These are phyloP conservation scores for Magallana gigas DNA, from an alignment of 1,140 invertebrate genomes.

Conservation along the genomic window DNA sequence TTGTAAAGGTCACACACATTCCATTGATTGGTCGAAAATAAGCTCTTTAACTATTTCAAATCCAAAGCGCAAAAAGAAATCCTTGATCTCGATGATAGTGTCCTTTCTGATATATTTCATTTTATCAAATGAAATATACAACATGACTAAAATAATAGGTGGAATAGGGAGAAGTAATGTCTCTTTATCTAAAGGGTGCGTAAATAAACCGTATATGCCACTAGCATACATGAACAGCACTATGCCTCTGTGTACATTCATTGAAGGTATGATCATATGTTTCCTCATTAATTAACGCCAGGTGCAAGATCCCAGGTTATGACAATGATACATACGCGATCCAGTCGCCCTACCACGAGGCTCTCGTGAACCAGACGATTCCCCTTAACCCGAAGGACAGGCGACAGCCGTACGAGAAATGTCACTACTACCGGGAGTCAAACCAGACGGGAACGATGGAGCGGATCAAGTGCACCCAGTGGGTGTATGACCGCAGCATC, in stretches of 20 bases:
- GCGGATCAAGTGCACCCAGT: slow-evolving; percentile 54
- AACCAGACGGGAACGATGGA: neutral
- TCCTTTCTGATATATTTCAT: no score
- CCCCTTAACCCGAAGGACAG: slow-evolving; percentile 41
- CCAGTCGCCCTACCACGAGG: slow-evolving; percentile 21
- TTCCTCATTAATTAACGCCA: slow-evolving; percentile 10
- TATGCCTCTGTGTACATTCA: neutral
- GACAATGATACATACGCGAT: slow-evolving; percentile 43
- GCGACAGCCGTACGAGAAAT: slow-evolving; percentile 49
- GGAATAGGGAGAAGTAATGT: no score
- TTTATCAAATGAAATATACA: no score
- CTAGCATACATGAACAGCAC: no score
- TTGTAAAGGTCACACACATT: no score
- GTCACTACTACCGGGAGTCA: slow-evolving; percentile 45
- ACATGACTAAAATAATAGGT: no score
- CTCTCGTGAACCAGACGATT: slow-evolving; percentile 47
- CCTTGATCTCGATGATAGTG: no score
- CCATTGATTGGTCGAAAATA: no score
- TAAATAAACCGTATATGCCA: no score
- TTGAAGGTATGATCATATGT: neutral
- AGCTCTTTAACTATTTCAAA: no score
- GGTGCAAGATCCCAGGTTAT: slow-evolving; percentile 47
- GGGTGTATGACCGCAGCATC: slow-evolving; percentile 66
- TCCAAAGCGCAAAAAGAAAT: no score
- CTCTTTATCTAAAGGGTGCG: no score